phyloP scores from a whole-genome alignment of 2,113 vertebrate species.

The Sphyrna mokarran region DNA sequence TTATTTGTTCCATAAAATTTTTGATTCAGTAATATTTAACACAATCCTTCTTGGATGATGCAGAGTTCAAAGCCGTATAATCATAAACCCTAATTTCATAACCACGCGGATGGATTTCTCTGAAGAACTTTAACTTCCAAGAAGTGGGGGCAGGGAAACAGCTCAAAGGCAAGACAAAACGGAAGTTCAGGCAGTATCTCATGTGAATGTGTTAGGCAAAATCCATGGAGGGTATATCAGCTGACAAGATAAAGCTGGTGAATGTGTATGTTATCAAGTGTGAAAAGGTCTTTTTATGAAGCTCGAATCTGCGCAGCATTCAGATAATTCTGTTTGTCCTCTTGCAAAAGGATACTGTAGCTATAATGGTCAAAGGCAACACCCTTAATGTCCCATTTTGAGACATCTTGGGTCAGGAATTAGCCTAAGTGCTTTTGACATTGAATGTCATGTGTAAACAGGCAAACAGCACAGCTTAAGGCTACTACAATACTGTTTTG shows the following conservation, averaged over 20 bases:
- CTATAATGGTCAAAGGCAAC: background rate
- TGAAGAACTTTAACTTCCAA: background rate
- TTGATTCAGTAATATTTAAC: background rate
- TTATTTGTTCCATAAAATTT: background rate
- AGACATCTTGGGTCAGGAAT: background rate
- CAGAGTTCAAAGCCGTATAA: background rate
- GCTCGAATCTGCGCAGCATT: background rate
- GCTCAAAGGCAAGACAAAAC: background rate
- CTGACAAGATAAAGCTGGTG: background rate
- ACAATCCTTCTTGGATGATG: background rate
- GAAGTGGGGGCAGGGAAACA: background rate
- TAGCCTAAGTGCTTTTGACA: background rate
- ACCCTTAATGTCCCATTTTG: background rate
- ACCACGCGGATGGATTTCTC: background rate
- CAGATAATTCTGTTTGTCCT: background rate
- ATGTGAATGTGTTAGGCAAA: background rate
- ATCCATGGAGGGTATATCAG: background rate
- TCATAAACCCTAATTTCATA: constrained; percentile 4
- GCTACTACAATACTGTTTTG: background rate
- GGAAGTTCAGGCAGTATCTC: background rate
- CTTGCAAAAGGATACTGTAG: background rate
- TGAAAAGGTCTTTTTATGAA: background rate
- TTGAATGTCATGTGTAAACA: background rate
- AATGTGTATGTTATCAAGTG: background rate
- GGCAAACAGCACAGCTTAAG: background rate